phyloP scores from a whole-genome alignment of 2,888 invertebrate species.

The Phyllotreta cruciferae region DNA sequence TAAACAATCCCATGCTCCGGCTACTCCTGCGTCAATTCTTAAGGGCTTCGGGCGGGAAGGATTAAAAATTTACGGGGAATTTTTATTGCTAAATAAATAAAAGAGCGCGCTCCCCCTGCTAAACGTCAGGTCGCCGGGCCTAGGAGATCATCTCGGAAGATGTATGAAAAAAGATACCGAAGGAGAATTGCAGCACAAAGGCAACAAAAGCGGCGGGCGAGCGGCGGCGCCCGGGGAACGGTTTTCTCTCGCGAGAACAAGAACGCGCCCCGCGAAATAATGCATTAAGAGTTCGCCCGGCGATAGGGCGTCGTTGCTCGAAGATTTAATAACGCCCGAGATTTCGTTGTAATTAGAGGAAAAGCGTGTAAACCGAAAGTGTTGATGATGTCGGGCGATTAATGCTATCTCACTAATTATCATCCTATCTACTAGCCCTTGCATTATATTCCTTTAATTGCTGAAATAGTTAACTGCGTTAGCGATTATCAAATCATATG shows the following conservation, averaged over 20 bases:
- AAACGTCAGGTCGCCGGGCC: slow-evolving; percentile 55
- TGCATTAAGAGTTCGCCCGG: slow-evolving; percentile 35
- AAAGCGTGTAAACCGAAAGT: slow-evolving; percentile 24
- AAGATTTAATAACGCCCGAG: slow-evolving; percentile 33
- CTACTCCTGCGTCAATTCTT: neutral
- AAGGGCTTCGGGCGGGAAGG: neutral
- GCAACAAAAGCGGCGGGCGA: slow-evolving; percentile 54
- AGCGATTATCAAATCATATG: too few species aligned
- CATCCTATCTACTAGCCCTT: too few species aligned
- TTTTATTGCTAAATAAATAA: slow-evolving; percentile 56
- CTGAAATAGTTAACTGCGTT: too few species aligned
- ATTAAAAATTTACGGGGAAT: slow-evolving; percentile 54
- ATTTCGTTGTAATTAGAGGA: slow-evolving; percentile 33
- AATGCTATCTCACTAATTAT: too few species aligned
- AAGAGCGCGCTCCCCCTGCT: slow-evolving; percentile 49
- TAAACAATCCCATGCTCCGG: neutral
- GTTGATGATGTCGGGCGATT: neutral
- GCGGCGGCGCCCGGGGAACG: slow-evolving; percentile 18
- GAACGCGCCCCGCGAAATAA: slow-evolving; percentile 37
- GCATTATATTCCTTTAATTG: too few species aligned
- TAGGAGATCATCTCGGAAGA: slow-evolving; percentile 55
- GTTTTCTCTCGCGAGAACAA: slow-evolving; percentile 43
- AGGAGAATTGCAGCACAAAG: slow-evolving; percentile 58
- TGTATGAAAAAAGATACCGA: slow-evolving; percentile 58
- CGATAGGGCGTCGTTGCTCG: slow-evolving; percentile 26